Percentiles rank a stretch among this genome's conserved stretches.
These are phyloP conservation scores for Mormyrus lacerda DNA, from an alignment of 2,113 vertebrate genomes.

Conservation along the genomic window DNA sequence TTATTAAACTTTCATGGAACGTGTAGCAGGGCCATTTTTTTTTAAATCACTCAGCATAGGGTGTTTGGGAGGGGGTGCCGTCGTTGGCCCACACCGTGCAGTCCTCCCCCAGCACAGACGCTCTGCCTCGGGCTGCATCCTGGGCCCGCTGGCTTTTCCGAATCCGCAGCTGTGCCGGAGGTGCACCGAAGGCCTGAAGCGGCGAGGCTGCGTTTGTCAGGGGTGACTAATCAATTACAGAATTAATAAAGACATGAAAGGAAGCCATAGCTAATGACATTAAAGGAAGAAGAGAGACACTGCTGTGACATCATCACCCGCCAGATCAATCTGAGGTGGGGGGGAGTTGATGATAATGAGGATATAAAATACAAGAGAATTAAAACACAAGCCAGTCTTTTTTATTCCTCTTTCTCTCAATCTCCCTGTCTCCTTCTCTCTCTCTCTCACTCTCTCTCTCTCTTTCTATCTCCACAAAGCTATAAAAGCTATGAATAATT, in stretches of 20 bases:
- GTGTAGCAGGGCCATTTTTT: not conserved
- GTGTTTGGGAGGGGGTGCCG: not conserved
- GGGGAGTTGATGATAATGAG: not conserved
- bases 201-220: not conserved
- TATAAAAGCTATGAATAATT: conserved; percentile 3
- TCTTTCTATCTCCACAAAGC: not conserved
- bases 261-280: not conserved
- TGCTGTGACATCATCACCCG: not conserved
- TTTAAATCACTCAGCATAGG: not conserved
- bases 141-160: not conserved
- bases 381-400: not conserved
- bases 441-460: not conserved
- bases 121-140: not conserved
- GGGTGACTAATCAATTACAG: not conserved
- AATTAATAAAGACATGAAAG: not conserved
- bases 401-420: not conserved
- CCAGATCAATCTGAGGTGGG: not conserved
- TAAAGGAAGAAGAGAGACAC: not conserved
- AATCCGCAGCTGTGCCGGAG: not conserved
- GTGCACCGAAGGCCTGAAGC: not conserved
- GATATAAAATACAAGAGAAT: not conserved
- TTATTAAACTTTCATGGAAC: not conserved
- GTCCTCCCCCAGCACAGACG: not conserved
- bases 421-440: not conserved
- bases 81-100: not conserved